Percentiles rank a stretch among this genome's conserved stretches.
These are phyloP conservation scores for Penaeus monodon DNA, from an alignment of 2,888 invertebrate species.

Conservation along the genomic window DNA sequence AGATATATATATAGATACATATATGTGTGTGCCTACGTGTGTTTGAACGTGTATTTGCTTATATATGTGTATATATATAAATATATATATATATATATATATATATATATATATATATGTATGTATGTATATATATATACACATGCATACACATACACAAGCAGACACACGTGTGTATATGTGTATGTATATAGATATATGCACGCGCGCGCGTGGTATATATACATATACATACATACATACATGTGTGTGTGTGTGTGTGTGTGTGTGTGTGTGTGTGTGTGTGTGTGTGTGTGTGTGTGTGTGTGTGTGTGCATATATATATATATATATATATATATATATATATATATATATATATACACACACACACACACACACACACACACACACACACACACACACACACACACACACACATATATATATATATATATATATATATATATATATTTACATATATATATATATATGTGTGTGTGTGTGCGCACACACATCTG, in stretches of 20 bases:
- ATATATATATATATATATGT: too few relatives aligned
- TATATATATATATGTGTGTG: too few relatives aligned
- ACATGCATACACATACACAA: too few relatives aligned
- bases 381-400: not conserved
- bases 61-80: too few relatives aligned
- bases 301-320: not conserved
- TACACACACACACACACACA: not conserved
- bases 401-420: not conserved
- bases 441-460: too few relatives aligned
- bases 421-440: too few relatives aligned
- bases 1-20: too few relatives aligned
- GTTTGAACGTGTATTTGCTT: too few relatives aligned
- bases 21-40: too few relatives aligned
- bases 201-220: not conserved
- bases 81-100: too few relatives aligned
- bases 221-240: not conserved
- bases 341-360: constrained; percentile 21
- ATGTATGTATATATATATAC: too few relatives aligned
- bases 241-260: not conserved
- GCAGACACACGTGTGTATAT: not conserved
- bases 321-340: constrained; percentile 7
- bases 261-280: not conserved
- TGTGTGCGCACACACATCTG: too few relatives aligned
- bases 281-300: not conserved
- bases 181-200: not conserved